Evolutionary conservation across 2,888 invertebrate genomes (phyloP).

Genomic region (Agrotis ipsilon): DNA sequence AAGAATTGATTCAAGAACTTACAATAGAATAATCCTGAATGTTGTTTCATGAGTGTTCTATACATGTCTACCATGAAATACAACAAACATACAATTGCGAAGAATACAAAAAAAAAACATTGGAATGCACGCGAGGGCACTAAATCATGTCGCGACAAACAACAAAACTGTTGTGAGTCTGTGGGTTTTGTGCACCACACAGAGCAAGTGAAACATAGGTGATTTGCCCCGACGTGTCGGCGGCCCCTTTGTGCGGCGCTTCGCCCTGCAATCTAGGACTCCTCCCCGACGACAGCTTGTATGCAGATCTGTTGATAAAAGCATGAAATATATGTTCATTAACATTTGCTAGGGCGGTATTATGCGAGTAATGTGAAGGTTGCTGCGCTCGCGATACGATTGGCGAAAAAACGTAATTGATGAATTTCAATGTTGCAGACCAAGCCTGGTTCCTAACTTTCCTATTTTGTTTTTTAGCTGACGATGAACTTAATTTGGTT

Average conservation of each 20-base stretch:
- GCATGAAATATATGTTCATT: constrained; percentile 45
- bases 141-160: constrained; percentile 15
- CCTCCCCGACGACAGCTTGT: constrained; percentile 47
- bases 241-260: constrained; percentile 46
- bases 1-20: neutral
- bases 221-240: constrained; percentile 24
- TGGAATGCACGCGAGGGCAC: neutral
- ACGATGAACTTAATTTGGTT: too few species aligned
- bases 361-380: constrained; percentile 25
- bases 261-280: constrained; percentile 53
- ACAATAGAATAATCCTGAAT: neutral
- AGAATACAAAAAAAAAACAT: neutral
- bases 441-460: too few species aligned
- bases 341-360: constrained; percentile 29
- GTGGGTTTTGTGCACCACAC: neutral
- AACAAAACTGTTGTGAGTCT: constrained; percentile 14
- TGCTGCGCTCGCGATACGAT: neutral
- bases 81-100: too few species aligned
- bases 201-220: constrained; percentile 32
- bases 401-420: neutral
- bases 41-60: too few species aligned
- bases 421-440: neutral
- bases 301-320: constrained; percentile 49
- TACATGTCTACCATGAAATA: too few species aligned
- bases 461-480: neutral